Evolutionary conservation across 1,140 invertebrate species (phyloP).

Genomic region (Leguminivora glycinivorella): DNA sequence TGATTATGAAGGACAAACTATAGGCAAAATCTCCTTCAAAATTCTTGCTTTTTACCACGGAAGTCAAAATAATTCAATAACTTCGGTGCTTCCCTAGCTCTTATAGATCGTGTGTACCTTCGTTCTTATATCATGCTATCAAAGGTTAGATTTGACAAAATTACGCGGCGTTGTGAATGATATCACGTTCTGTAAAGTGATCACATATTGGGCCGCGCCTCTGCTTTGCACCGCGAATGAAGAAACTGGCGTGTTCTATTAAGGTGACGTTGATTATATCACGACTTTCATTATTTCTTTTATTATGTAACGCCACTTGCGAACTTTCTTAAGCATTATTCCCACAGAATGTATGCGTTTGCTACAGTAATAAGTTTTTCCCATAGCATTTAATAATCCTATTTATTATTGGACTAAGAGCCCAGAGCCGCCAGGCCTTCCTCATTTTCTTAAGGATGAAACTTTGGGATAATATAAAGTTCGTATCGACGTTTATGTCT

Average conservation of each 20-base stretch:
- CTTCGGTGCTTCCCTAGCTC: not conserved
- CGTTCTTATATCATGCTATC: too few species aligned
- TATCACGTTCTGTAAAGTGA: too few species aligned
- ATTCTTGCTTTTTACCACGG: not conserved
- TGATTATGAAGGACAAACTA: too few species aligned
- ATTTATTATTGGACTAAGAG: too few species aligned
- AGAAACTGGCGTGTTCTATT: not conserved
- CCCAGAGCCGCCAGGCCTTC: too few species aligned
- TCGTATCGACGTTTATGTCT: too few species aligned
- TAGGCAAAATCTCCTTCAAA: too few species aligned
- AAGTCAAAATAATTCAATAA: not conserved
- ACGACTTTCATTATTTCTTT: not conserved
- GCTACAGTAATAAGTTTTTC: not conserved
- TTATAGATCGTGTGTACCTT: too few species aligned
- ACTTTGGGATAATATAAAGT: too few species aligned
- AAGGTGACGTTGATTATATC: not conserved
- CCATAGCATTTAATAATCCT: not conserved
- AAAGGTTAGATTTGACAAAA: too few species aligned
- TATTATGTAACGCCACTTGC: slow-evolving; percentile 9
- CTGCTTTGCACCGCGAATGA: not conserved
- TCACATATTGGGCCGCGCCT: not conserved
- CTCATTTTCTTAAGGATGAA: too few species aligned
- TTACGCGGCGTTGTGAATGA: too few species aligned
- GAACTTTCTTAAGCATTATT: not conserved
- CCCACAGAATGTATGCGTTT: not conserved